Percentiles rank a stretch among this genome's conserved stretches.
Evolutionary conservation across 1,140 invertebrate species (phyloP).

Genomic region (Ladona fulva): DNA sequence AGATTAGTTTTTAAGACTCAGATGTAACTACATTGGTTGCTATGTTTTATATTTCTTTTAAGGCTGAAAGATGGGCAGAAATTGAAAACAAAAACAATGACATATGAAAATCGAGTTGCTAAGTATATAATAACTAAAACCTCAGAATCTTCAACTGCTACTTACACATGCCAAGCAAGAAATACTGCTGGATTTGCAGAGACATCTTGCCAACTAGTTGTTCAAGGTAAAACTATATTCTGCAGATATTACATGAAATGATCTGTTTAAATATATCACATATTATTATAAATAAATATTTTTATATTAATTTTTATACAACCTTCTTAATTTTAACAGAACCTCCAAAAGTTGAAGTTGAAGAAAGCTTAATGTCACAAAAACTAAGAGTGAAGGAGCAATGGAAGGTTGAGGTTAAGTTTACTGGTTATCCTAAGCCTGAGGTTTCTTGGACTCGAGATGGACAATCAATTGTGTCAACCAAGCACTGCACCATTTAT

Average conservation of each 20-base stretch:
- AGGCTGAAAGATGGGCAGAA: constrained; percentile 41
- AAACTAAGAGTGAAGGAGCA: constrained; percentile 47
- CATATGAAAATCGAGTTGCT: constrained; percentile 64
- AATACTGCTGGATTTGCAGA: constrained; percentile 64
- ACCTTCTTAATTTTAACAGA: constrained; percentile 33
- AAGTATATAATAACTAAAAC: constrained; percentile 59
- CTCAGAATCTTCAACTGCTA: constrained; percentile 50
- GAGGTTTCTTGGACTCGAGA: constrained; percentile 48
- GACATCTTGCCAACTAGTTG: constrained; percentile 52
- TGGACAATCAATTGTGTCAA: constrained; percentile 25
- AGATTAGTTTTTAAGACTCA: too few species aligned
- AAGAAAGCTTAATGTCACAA: constrained; percentile 49
- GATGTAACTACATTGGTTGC: too few species aligned
- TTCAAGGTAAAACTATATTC: constrained; percentile 40
- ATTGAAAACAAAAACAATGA: constrained; percentile 40
- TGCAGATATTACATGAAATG: too few species aligned
- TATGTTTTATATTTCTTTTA: constrained; percentile 12
- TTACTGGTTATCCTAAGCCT: constrained; percentile 58
- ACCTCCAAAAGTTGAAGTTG: constrained; percentile 49
- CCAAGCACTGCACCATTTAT: constrained; percentile 43
- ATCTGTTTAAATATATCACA: neutral
- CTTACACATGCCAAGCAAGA: constrained; percentile 58
- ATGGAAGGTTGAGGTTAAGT: constrained; percentile 50
- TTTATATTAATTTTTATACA: constrained; percentile 14
- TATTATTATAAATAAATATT: neutral